phyloP scores from a whole-genome alignment of 2,888 invertebrate genomes.

The Gastracanthus pulcherrimus region DNA sequence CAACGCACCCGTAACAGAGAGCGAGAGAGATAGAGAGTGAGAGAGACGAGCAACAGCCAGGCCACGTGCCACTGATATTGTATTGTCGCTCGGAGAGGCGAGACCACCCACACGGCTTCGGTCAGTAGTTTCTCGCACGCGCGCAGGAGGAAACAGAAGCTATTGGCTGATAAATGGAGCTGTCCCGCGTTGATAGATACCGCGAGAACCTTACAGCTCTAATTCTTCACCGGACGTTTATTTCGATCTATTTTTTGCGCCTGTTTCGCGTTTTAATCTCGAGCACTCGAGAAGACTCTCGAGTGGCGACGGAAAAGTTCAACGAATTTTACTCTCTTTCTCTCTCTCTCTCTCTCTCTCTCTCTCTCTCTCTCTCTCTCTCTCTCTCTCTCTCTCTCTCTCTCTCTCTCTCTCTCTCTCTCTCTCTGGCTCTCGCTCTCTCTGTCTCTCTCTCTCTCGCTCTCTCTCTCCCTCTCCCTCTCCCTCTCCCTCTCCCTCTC shows the following conservation, averaged over 20 bases:
- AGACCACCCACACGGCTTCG: conserved; percentile 1
- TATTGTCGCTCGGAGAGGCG: conserved; percentile 53
- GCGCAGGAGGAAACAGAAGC: conserved; percentile 57
- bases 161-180: conserved; percentile 70
- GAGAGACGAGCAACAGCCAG: conserved; percentile 32
- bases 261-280: conserved; percentile 61
- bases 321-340: no score
- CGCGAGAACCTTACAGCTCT: conserved; percentile 70
- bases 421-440: no score
- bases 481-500: no score
- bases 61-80: conserved; percentile 29
- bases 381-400: no score
- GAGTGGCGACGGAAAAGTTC: conserved; percentile 6
- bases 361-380: no score
- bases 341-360: no score
- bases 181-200: conserved; percentile 71
- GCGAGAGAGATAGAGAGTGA: no score
- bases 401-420: no score
- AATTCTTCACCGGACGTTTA: conserved; percentile 67
- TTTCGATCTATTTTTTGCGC: conserved; percentile 67
- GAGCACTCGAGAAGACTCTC: conserved; percentile 41
- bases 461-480: no score
- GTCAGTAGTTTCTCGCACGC: conserved; percentile 63
- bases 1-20: conserved; percentile 62
- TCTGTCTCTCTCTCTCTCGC: no score